Conservation (phyloP, 2,888 invertebrate species). For the Anoncus sp. region DNA sequence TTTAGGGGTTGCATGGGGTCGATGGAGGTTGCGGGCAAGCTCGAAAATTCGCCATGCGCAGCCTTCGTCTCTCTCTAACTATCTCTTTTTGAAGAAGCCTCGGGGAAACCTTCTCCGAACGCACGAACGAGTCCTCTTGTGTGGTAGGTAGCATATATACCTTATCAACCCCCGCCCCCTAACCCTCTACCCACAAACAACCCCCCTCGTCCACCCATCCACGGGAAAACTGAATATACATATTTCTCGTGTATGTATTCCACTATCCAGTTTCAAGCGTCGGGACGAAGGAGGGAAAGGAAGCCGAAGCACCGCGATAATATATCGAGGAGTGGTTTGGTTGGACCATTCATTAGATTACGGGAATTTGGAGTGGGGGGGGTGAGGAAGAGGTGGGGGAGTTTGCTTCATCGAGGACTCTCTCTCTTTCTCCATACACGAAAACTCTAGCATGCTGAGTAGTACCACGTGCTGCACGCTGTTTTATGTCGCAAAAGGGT, state of each 20-base stretch:
- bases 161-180: too few species aligned
- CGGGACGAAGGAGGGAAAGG: constrained; percentile 41
- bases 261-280: not conserved
- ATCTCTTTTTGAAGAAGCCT: constrained; percentile 36
- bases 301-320: constrained; percentile 17
- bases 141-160: constrained; percentile 10
- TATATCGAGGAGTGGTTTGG: constrained; percentile 53
- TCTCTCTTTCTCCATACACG: not conserved
- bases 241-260: constrained; percentile 40
- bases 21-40: constrained; percentile 31
- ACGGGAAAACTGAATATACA: constrained; percentile 46
- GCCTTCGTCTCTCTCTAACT: not conserved
- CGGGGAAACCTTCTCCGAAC: constrained; percentile 17
- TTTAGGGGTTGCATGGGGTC: constrained; percentile 49
- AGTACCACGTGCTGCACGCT: constrained; percentile 69
- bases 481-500: constrained; percentile 29
- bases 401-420: constrained; percentile 28
- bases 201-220: not conserved
- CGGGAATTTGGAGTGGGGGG: constrained; percentile 75
- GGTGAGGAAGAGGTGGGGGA: constrained; percentile 16
- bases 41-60: constrained; percentile 20
- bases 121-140: constrained; percentile 42
- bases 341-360: constrained; percentile 80
- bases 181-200: not conserved
- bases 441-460: not conserved